Conservation (phyloP, 1,140 invertebrate genomes). For the Lithobius niger region DNA sequence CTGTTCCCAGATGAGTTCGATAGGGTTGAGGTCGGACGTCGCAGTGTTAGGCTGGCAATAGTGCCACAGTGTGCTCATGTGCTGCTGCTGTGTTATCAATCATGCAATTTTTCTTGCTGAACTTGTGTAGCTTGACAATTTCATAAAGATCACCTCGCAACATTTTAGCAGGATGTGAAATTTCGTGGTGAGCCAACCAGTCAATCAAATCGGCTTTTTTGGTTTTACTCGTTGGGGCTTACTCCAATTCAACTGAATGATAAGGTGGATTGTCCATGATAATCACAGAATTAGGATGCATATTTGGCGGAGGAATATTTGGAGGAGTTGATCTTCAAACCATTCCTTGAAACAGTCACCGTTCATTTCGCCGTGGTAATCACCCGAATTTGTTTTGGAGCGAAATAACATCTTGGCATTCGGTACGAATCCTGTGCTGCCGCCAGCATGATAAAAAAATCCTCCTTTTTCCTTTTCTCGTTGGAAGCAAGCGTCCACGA, state of each 20-base stretch:
- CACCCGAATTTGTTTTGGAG: not conserved
- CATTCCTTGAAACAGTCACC: not conserved
- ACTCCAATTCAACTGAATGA: not conserved
- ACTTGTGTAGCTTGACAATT: not conserved
- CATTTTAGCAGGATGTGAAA: not conserved
- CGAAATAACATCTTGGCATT: not conserved
- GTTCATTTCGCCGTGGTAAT: not conserved
- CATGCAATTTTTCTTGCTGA: not conserved
- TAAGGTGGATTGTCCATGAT: not conserved
- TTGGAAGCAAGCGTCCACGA: not conserved
- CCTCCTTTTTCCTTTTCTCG: not conserved
- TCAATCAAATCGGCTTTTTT: not conserved
- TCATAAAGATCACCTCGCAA: not conserved
- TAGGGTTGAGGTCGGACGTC: no score
- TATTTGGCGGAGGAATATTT: no score
- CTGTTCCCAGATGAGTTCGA: not conserved
- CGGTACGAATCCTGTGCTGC: not conserved
- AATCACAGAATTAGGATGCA: not conserved
- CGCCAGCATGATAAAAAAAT: not conserved
- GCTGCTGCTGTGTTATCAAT: not conserved
- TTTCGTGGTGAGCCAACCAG: not conserved
- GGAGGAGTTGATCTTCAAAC: not conserved
- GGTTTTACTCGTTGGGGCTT: not conserved
- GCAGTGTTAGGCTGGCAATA: no score
- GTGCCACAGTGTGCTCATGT: not conserved